These are phyloP conservation scores for Peromyscus attwateri DNA, from an alignment of 2,797 vertebrate species.

Conservation along the genomic window DNA sequence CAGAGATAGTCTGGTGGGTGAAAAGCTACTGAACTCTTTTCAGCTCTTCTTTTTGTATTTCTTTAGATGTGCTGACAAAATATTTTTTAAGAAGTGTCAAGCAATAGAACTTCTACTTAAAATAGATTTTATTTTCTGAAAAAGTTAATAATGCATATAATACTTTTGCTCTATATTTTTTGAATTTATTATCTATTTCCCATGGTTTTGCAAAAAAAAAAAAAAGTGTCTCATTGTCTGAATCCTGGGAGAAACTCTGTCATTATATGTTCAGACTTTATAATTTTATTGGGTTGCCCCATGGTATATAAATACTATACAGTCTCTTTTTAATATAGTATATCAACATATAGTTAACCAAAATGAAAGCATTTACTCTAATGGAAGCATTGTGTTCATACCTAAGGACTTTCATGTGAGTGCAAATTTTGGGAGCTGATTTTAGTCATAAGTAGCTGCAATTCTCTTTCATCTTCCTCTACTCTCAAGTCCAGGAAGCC, in stretches of 20 bases:
- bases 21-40: neutral
- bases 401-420: neutral
- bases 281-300: neutral
- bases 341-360: neutral
- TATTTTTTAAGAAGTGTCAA: neutral
- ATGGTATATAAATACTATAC: neutral
- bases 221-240: neutral
- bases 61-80: conserved; percentile 40
- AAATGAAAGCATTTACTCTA: conserved; percentile 10
- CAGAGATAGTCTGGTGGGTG: neutral
- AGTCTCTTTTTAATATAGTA: conserved; percentile 32
- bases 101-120: neutral
- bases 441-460: neutral
- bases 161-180: neutral
- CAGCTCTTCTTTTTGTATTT: neutral
- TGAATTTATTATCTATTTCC: conserved; percentile 9
- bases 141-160: neutral
- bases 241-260: neutral
- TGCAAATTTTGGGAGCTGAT: neutral
- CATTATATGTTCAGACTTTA: neutral
- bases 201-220: neutral
- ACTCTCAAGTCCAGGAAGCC: neutral
- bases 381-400: neutral
- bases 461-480: neutral
- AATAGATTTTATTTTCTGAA: neutral